Conservation (phyloP, 2,888 invertebrate genomes). For the Conchocele bisecta region DNA sequence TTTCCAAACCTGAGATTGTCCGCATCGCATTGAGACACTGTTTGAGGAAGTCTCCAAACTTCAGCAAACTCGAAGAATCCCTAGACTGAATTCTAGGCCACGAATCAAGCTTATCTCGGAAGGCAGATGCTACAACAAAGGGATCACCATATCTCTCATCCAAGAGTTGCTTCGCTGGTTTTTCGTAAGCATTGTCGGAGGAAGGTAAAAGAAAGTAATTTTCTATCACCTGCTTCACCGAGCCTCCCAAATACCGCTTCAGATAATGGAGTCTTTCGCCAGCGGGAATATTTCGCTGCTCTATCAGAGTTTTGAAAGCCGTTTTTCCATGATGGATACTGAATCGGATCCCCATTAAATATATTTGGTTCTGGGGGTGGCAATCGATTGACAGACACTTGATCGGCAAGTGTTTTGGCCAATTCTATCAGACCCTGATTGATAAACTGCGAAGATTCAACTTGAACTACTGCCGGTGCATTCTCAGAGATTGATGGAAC, state of each 20-base stretch:
- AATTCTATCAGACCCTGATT: background rate
- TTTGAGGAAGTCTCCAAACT: constrained; percentile 33
- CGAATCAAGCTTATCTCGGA: constrained; percentile 37
- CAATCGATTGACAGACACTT: background rate
- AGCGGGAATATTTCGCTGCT: background rate
- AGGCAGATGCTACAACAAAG: constrained; percentile 36
- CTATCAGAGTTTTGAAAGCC: background rate
- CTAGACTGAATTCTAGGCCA: constrained; percentile 35
- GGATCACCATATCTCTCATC: constrained; percentile 49
- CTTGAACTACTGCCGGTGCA: too few species aligned
- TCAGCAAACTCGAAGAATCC: constrained; percentile 17
- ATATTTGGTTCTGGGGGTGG: constrained; percentile 1
- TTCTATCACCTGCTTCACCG: constrained; percentile 41
- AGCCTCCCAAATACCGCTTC: constrained; percentile 36
- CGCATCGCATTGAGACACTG: constrained; percentile 32
- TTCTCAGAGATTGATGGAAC: too few species aligned
- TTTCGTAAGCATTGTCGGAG: constrained; percentile 36
- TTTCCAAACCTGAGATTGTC: constrained; percentile 1
- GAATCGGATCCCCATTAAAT: background rate
- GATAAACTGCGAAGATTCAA: too few species aligned
- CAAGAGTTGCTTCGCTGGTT: constrained; percentile 41
- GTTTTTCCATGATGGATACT: background rate
- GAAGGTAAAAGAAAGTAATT: constrained; percentile 46
- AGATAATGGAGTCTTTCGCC: background rate
- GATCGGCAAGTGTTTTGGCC: background rate